Percentiles rank a stretch among this genome's conserved stretches.
Evolutionary conservation across 2,113 vertebrate genomes (phyloP).

Genomic region (Nestor notabilis): DNA sequence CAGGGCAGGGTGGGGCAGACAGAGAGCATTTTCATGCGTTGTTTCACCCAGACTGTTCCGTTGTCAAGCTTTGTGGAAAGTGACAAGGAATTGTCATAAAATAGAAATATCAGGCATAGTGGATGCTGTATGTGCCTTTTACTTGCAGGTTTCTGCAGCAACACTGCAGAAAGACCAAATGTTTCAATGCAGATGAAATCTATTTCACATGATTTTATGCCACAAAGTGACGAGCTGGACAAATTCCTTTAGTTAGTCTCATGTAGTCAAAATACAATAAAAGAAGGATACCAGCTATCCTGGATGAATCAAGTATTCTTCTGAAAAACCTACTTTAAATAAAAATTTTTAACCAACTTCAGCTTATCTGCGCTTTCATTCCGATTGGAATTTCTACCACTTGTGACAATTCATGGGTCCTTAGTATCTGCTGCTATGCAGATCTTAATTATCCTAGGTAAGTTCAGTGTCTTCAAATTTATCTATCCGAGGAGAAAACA

Average conservation of each 20-base stretch:
- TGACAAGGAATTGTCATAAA: background rate
- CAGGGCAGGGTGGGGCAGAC: background rate
- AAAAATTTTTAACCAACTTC: background rate
- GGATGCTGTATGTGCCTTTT: background rate
- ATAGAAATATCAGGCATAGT: background rate
- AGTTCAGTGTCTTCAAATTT: background rate
- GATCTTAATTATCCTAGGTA: background rate
- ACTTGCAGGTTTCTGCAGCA: background rate
- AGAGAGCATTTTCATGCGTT: background rate
- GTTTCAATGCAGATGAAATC: background rate
- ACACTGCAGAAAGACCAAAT: background rate
- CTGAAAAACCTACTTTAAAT: background rate
- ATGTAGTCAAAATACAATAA: background rate
- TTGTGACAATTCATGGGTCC: background rate
- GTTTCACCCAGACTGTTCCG: background rate
- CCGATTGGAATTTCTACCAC: background rate
- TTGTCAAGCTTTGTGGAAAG: conserved; percentile 45
- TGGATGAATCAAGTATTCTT: background rate
- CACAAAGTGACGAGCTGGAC: background rate
- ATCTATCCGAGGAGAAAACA: background rate
- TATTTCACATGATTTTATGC: background rate
- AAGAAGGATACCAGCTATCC: background rate
- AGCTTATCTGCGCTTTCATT: background rate
- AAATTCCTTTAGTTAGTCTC: background rate
- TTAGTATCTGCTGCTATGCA: background rate